Evolutionary conservation across 1,140 invertebrate genomes (phyloP).

Genomic region (Drosophila aff.): DNA sequence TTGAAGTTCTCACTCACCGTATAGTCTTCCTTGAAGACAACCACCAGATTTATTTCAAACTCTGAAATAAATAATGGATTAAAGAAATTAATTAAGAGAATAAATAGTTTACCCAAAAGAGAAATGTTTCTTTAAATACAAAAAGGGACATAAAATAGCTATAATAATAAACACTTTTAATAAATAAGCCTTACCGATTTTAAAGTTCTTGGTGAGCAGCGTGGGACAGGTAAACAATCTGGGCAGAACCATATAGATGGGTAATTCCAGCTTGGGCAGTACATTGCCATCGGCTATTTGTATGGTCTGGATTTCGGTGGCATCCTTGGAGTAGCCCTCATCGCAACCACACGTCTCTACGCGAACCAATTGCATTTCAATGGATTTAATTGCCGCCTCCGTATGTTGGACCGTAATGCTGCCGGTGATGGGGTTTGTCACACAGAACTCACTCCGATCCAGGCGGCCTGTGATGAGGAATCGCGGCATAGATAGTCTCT

Average conservation of each 20-base stretch:
- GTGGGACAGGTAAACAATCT: constrained; percentile 98
- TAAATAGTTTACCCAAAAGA: too few species aligned
- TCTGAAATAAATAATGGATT: constrained; percentile 88
- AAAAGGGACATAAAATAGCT: too few species aligned
- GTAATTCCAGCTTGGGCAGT: constrained; percentile 91
- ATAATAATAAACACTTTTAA: too few species aligned
- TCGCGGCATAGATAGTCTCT: constrained; percentile 90
- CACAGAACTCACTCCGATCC: constrained; percentile 92
- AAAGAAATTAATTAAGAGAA: too few species aligned
- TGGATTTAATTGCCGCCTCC: constrained; percentile 94
- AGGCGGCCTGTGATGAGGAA: constrained; percentile 94
- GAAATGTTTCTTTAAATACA: too few species aligned
- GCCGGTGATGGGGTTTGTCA: constrained; percentile 95
- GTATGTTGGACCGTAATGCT: constrained; percentile 91
- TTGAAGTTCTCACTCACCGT: constrained; percentile 98
- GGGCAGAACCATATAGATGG: constrained; percentile 98
- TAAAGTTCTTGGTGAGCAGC: constrained; percentile 95
- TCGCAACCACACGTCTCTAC: constrained; percentile 98
- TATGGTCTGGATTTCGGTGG: constrained; percentile 99
- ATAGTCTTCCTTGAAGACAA: constrained; percentile 97
- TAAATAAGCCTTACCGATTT: constrained; percentile 91
- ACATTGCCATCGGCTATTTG: constrained; percentile 98
- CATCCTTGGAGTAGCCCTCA: constrained; percentile 97
- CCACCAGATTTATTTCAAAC: constrained; percentile 97
- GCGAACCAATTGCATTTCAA: constrained; percentile 97